phyloP scores from a whole-genome alignment of 2,797 vertebrate genomes.

The Microcaecilia unicolor region DNA sequence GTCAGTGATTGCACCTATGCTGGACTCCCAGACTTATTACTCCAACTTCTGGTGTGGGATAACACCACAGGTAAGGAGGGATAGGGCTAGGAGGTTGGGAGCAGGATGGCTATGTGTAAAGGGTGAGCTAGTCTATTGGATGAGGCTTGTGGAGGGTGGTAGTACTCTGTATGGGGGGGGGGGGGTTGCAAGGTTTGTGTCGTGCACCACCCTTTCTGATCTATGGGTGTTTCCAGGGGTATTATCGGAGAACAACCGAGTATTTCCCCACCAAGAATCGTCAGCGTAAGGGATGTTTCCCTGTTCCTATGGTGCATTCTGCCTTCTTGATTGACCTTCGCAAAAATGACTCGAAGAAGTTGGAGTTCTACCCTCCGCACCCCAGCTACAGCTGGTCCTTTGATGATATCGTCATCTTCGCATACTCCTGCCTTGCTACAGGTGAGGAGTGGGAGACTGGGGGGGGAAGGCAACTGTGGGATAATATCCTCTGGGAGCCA shows the following conservation, averaged over 20 bases:
- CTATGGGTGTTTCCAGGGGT: constrained; percentile 60
- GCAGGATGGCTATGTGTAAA: too few relatives aligned
- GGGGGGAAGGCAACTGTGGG: too few relatives aligned
- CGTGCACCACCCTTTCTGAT: neutral
- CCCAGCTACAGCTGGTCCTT: constrained; percentile 89
- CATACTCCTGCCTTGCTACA: constrained; percentile 78
- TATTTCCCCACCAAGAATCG: constrained; percentile 92
- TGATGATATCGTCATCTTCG: constrained; percentile 90
- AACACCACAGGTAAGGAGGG: constrained; percentile 76
- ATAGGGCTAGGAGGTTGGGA: neutral
- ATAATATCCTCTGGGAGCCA: too few relatives aligned
- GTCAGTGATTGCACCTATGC: constrained; percentile 83
- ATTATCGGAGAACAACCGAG: constrained; percentile 84
- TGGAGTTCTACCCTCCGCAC: constrained; percentile 86
- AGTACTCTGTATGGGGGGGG: too few relatives aligned
- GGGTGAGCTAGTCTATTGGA: too few relatives aligned
- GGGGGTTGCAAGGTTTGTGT: too few relatives aligned
- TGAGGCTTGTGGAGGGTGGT: too few relatives aligned
- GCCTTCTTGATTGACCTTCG: constrained; percentile 77
- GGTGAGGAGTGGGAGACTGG: constrained; percentile 57
- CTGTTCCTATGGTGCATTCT: constrained; percentile 90
- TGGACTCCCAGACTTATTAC: constrained; percentile 88
- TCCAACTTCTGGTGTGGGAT: constrained; percentile 98
- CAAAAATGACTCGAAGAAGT: constrained; percentile 59
- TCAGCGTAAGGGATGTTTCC: constrained; percentile 73